Evolutionary conservation across 2,797 vertebrate species (phyloP).

Genomic region (Leucoraja ocellata): DNA sequence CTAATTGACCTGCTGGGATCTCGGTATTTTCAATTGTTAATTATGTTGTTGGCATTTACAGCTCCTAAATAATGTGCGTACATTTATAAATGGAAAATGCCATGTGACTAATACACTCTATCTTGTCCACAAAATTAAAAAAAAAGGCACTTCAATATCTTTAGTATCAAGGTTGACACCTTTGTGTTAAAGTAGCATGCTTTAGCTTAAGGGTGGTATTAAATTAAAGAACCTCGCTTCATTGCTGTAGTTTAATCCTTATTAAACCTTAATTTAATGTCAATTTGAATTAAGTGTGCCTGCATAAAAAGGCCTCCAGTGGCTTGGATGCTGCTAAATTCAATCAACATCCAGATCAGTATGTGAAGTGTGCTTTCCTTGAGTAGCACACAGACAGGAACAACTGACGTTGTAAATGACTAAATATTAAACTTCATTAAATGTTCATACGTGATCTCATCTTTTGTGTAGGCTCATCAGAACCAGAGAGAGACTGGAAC

Average conservation of each 20-base stretch:
- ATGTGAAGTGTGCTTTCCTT: constrained; percentile 59
- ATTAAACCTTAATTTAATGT: constrained; percentile 79
- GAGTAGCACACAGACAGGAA: constrained; percentile 53
- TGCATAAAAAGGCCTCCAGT: constrained; percentile 55
- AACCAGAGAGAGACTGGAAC: neutral
- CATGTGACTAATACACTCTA: neutral
- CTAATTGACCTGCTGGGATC: neutral
- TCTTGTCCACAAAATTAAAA: neutral
- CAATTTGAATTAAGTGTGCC: constrained; percentile 77
- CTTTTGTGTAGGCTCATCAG: constrained; percentile 41
- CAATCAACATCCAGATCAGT: constrained; percentile 59
- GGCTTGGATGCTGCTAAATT: constrained; percentile 61
- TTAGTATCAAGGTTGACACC: neutral
- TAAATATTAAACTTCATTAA: constrained; percentile 65
- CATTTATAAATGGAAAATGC: neutral
- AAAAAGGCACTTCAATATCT: neutral
- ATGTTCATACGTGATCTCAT: constrained; percentile 57
- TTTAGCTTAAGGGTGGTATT: constrained; percentile 47
- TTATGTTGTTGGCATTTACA: neutral
- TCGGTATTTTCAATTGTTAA: neutral
- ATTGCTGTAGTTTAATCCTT: constrained; percentile 66
- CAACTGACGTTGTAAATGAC: constrained; percentile 66
- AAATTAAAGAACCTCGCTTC: constrained; percentile 51
- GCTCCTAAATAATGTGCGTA: neutral
- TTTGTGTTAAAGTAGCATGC: neutral